phyloP scores from a whole-genome alignment of 1,140 invertebrate species.

The Dinothrombium tinctorium region DNA sequence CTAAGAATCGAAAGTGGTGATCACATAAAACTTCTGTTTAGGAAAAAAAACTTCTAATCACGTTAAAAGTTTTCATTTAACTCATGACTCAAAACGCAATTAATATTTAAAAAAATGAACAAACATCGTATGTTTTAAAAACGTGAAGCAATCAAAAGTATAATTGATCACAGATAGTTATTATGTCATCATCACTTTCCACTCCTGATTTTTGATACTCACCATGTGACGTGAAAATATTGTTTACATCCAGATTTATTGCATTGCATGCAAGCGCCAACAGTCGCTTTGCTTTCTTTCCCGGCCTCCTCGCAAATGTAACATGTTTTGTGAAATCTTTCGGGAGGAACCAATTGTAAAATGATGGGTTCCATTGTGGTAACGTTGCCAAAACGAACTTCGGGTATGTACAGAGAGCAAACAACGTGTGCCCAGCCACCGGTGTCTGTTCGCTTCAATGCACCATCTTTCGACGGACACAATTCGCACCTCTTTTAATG shows the following conservation, averaged over 20 bases:
- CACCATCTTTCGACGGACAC: conserved; percentile 83
- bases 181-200: too few species aligned
- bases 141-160: too few species aligned
- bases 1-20: too few species aligned
- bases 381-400: conserved; percentile 88
- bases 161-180: too few species aligned
- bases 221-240: conserved; percentile 89
- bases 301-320: conserved; percentile 82
- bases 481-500: conserved; percentile 86
- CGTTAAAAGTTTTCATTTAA: too few species aligned
- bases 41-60: too few species aligned
- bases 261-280: conserved; percentile 95
- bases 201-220: too few species aligned
- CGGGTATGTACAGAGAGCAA: conserved; percentile 89
- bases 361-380: conserved; percentile 95
- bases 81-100: too few species aligned
- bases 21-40: too few species aligned
- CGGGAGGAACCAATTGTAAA: conserved; percentile 58
- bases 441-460: conserved; percentile 76
- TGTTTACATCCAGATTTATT: conserved; percentile 82
- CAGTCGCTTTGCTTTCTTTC: conserved; percentile 44
- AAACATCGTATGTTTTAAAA: neutral
- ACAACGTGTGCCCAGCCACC: conserved; percentile 86
- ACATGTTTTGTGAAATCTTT: conserved; percentile 73
- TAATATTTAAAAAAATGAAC: conserved; percentile 3